Percentiles rank a stretch among this genome's conserved stretches.
Conservation (phyloP, 2,888 invertebrate species). For the Agrenia bidenticulata region DNA sequence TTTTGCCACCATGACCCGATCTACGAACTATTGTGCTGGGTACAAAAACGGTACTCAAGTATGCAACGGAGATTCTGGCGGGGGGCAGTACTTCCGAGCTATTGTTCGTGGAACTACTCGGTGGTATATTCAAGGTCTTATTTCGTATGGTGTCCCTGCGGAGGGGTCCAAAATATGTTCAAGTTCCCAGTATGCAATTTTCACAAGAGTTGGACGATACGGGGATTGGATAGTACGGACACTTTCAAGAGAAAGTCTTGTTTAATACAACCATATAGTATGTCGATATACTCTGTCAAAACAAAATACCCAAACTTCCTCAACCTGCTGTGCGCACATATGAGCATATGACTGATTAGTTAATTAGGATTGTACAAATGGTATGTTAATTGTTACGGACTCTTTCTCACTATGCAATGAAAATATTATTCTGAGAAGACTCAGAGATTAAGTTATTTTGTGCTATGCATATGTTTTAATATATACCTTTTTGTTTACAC, state of each 20-base stretch:
- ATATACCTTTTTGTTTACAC: too few relatives aligned
- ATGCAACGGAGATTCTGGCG: constrained; percentile 52
- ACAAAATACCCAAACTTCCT: too few relatives aligned
- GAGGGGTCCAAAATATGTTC: constrained; percentile 47
- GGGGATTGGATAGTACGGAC: constrained; percentile 52
- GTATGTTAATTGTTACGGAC: background rate
- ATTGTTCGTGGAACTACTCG: constrained; percentile 53
- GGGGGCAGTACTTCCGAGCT: constrained; percentile 61
- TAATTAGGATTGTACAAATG: too few relatives aligned
- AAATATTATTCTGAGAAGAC: too few relatives aligned
- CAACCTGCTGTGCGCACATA: too few relatives aligned
- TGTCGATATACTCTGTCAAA: too few relatives aligned
- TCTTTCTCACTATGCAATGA: too few relatives aligned
- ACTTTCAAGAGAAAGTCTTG: constrained; percentile 48
- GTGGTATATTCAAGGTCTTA: constrained; percentile 59
- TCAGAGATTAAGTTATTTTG: too few relatives aligned
- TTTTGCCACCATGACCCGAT: constrained; percentile 51
- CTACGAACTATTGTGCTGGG: constrained; percentile 52
- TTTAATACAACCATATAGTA: constrained; percentile 20
- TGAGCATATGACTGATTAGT: too few relatives aligned
- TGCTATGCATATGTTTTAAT: too few relatives aligned
- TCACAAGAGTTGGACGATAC: constrained; percentile 50
- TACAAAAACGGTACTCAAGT: constrained; percentile 48
- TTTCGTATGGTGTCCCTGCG: constrained; percentile 55
- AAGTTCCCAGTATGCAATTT: constrained; percentile 50